phyloP scores from a whole-genome alignment of 2,797 vertebrate genomes.

The Benthosema pterotum region DNA sequence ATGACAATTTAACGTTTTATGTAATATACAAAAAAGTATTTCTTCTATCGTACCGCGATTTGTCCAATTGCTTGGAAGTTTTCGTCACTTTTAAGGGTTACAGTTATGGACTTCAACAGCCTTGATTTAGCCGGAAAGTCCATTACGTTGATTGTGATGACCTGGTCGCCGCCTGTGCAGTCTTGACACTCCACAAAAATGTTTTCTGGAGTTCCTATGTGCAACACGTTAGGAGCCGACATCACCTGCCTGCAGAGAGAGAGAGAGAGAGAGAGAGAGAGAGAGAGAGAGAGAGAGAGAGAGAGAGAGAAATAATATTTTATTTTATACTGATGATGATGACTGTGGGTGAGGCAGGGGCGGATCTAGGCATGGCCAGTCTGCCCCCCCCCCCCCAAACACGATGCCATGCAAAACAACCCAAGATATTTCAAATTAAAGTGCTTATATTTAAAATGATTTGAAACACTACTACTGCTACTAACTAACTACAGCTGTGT shows the following conservation, averaged over 20 bases:
- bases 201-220: conserved; percentile 67
- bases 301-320: too few relatives aligned
- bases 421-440: too few relatives aligned
- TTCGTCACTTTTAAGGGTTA: conserved; percentile 18
- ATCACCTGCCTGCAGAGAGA: conserved; percentile 58
- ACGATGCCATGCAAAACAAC: too few relatives aligned
- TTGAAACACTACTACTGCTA: too few relatives aligned
- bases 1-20: too few relatives aligned
- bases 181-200: conserved; percentile 78
- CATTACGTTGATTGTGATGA: conserved; percentile 32
- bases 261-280: background rate
- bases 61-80: conserved; percentile 43
- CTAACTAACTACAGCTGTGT: too few relatives aligned
- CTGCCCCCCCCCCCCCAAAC: too few relatives aligned
- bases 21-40: background rate
- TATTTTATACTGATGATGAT: too few relatives aligned
- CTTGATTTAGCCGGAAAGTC: conserved; percentile 50
- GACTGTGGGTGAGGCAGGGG: too few relatives aligned
- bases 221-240: conserved; percentile 71
- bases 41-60: conserved; percentile 55
- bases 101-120: background rate
- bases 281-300: background rate
- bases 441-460: too few relatives aligned
- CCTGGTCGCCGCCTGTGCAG: background rate
- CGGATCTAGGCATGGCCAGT: too few relatives aligned